These are phyloP conservation scores for Taurulus bubalis DNA, from an alignment of 2,113 vertebrate genomes.

Conservation along the genomic window DNA sequence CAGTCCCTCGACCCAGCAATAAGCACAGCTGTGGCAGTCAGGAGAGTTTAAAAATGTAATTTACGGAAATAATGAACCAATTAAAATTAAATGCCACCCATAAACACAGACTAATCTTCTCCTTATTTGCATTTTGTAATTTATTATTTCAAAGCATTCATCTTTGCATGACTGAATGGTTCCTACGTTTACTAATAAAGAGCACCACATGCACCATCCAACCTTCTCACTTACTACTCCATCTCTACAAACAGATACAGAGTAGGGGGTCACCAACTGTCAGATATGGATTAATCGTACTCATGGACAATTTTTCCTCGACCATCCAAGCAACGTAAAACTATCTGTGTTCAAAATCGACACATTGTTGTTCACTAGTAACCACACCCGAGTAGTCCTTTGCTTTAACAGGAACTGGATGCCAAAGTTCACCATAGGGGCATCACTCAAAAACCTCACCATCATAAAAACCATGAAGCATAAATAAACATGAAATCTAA, in stretches of 20 bases:
- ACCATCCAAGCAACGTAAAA: not conserved
- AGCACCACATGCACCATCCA: not conserved
- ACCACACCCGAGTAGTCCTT: not conserved
- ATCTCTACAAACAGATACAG: not conserved
- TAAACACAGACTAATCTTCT: slow-evolving; percentile 78
- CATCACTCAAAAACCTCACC: slow-evolving; percentile 3
- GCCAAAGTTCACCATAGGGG: not conserved
- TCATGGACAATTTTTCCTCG: not conserved
- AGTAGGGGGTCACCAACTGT: not conserved
- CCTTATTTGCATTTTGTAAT: slow-evolving; percentile 77
- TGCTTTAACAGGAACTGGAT: not conserved
- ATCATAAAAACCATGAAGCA: not conserved
- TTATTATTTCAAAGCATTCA: slow-evolving; percentile 73
- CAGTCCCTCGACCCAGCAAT: slow-evolving; percentile 50
- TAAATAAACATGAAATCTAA: not conserved
- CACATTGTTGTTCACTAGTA: not conserved
- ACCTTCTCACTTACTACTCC: not conserved
- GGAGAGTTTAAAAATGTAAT: slow-evolving; percentile 79
- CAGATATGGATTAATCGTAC: not conserved
- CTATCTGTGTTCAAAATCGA: not conserved
- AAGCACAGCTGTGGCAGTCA: slow-evolving; percentile 81
- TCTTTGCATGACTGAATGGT: slow-evolving; percentile 54
- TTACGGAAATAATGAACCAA: slow-evolving; percentile 82
- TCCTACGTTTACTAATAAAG: slow-evolving; percentile 50
- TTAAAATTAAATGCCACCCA: slow-evolving; percentile 82